Percentiles rank a stretch among this genome's conserved stretches.
Conservation (phyloP, 2,888 invertebrate genomes). For the Drosophila fulvimacula region DNA sequence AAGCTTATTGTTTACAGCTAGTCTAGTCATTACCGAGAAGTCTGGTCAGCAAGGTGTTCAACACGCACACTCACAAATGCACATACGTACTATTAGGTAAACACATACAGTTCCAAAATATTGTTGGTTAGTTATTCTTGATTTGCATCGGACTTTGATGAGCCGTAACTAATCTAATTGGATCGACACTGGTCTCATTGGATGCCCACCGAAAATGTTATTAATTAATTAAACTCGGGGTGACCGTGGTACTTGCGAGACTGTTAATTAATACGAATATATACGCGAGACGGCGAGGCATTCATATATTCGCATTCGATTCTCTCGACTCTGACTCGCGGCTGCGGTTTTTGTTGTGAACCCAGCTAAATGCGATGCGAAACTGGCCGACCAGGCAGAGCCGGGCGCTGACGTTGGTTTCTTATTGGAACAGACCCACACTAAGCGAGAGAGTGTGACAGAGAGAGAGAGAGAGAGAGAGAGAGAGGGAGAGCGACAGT, state of each 20-base stretch:
- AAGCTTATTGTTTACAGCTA: constrained; percentile 17
- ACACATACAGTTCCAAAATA: constrained; percentile 18
- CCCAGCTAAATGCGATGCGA: constrained; percentile 85
- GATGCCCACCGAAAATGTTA: constrained; percentile 26
- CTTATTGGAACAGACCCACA: constrained; percentile 69
- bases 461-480: constrained; percentile 3
- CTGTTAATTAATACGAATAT: constrained; percentile 35
- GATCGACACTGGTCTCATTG: constrained; percentile 8
- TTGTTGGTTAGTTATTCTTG: constrained; percentile 14
- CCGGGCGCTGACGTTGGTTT: constrained; percentile 63
- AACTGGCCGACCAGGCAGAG: constrained; percentile 74
- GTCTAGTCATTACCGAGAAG: constrained; percentile 33
- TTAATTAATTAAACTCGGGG: constrained; percentile 48
- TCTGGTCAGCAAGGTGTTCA: constrained; percentile 56
- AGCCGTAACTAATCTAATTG: constrained; percentile 29
- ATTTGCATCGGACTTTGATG: constrained; percentile 26
- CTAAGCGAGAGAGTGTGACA: constrained; percentile 20
- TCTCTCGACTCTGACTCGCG: constrained; percentile 60
- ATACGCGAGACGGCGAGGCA: constrained; percentile 15
- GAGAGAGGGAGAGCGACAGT: constrained; percentile 4
- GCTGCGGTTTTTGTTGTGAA: constrained; percentile 82
- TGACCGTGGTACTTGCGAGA: constrained; percentile 28
- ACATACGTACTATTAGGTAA: neutral
- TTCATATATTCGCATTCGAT: constrained; percentile 37
- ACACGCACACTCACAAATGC: constrained; percentile 11